Evolutionary conservation across 2,797 vertebrate species (phyloP).

Genomic region (Jordanella pulchra): DNA sequence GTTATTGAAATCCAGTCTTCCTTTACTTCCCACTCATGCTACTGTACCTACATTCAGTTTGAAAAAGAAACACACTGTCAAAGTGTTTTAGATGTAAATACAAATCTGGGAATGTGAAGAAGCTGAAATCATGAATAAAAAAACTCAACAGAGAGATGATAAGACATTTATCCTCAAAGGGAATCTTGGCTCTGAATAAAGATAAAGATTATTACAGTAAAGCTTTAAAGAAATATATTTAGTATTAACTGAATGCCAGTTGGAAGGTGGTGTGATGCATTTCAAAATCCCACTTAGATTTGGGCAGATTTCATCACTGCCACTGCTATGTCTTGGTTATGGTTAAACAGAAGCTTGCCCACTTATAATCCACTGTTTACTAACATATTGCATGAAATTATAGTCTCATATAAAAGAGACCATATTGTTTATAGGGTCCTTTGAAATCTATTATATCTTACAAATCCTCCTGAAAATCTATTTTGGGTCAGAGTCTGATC

Average conservation of each 20-base stretch:
- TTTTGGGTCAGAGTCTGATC: conserved; percentile 60
- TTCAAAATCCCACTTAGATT: conserved; percentile 43
- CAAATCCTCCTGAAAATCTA: conserved; percentile 56
- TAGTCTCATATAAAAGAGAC: conserved; percentile 65
- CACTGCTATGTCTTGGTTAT: conserved; percentile 44
- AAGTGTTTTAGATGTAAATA: conserved; percentile 30
- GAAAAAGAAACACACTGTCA: conserved; percentile 22
- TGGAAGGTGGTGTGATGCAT: conserved; percentile 34
- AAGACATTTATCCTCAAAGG: conserved; percentile 45
- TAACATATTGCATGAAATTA: conserved; percentile 57
- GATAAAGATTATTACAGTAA: conserved; percentile 32
- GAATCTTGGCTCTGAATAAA: conserved; percentile 24
- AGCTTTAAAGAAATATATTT: conserved; percentile 42
- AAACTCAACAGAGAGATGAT: conserved; percentile 33
- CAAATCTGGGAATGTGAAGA: conserved; percentile 3
- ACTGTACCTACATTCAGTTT: conserved; percentile 7
- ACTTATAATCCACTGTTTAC: conserved; percentile 54
- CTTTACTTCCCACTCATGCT: conserved; percentile 31
- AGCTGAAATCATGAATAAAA: conserved; percentile 18
- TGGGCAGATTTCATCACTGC: conserved; percentile 50
- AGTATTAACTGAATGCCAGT: conserved; percentile 25
- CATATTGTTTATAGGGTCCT: conserved; percentile 32
- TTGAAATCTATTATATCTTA: conserved; percentile 52
- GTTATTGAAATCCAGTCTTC: conserved; percentile 51
- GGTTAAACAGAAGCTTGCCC: conserved; percentile 32